Evolutionary conservation across 2,888 invertebrate genomes (phyloP), one percentile per base, ranked within the genome.

Genomic region (Herminia tarsipennalis): DNA sequence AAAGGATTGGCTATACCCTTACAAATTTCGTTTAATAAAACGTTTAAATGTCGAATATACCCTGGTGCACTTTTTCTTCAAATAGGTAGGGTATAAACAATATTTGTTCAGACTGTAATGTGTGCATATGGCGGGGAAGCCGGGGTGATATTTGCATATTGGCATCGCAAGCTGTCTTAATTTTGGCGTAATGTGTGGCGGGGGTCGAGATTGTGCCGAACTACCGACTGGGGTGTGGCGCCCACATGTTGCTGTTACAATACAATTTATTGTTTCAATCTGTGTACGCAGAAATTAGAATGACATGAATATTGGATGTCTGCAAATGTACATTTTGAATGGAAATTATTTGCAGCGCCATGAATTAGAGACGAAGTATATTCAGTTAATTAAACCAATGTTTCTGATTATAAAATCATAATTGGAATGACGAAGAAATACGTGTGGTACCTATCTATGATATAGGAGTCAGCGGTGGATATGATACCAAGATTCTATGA

Each of bases 81-180:
- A 33, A 1, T 25, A 13, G 37, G 25, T 46, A 34, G 13, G 35
- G 16, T 36, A 29, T 56, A 52, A 52, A 51, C 49, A 56, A 62
- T 51, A 56, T 51, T 53, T 49, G 49, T 53, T 55, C 34, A 38
- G 34, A 44, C 32, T 34, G 13, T 51, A 44, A 51, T 29, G 39
- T 50, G 45, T 50, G 48, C 39, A 51, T 42, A 57, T 35, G 36
- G 38, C 27, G 45, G 65, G 69, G 65, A 65, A 64, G 63, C 56
- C 59, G 37, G 47, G 45, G 45, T 44, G 42, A 45, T 57, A 88
- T 89, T 89, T 88, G 88, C 90, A 90, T 90, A 87, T 86, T 84
- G 81, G 83, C 75, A 75, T 77, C 76, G 79, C 84, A 84, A 83
- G 83, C 86, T 86, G 86, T 88, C 90, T 89, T 89, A 88, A 89